These are phyloP conservation scores for Darevskia nairensis DNA, from an alignment of 2,797 vertebrate species.

Conservation along the genomic window DNA sequence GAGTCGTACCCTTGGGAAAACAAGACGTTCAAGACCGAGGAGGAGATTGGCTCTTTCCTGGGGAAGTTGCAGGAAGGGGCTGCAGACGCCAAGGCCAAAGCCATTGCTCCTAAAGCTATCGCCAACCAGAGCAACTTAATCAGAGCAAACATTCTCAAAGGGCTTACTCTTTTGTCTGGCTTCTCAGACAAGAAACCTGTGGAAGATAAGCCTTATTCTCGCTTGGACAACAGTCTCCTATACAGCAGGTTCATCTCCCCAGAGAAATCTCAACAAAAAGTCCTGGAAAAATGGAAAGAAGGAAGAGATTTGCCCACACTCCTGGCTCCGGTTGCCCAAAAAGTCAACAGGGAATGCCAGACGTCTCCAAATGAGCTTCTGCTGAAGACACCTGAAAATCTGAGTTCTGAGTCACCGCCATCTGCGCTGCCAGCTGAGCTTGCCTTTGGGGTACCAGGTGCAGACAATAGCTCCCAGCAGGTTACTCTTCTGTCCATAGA, in stretches of 20 bases:
- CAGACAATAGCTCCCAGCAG: slow-evolving; percentile 63
- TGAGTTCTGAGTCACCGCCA: slow-evolving; percentile 63
- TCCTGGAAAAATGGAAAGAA: slow-evolving; percentile 37
- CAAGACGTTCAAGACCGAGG: accelerated
- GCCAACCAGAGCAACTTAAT: slow-evolving; percentile 58
- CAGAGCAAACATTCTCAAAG: slow-evolving; percentile 69
- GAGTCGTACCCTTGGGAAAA: slow-evolving; percentile 26
- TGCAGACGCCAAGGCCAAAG: neutral
- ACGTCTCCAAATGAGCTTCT: neutral
- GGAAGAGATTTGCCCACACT: slow-evolving; percentile 51
- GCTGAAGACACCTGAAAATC: slow-evolving; percentile 62
- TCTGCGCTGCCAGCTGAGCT: slow-evolving; percentile 53
- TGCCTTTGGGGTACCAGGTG: neutral
- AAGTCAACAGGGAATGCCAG: neutral
- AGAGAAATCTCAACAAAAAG: neutral
- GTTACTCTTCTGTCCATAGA: slow-evolving; percentile 52
- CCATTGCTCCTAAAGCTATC: slow-evolving; percentile 43
- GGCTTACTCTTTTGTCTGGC: slow-evolving; percentile 67
- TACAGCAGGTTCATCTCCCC: slow-evolving; percentile 77
- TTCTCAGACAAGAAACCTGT: slow-evolving; percentile 66
- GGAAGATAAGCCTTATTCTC: slow-evolving; percentile 73
- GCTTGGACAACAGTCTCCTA: slow-evolving; percentile 88
- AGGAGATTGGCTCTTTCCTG: slow-evolving; percentile 67
- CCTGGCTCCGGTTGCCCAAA: neutral
- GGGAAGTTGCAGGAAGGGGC: slow-evolving; percentile 79